Evolutionary conservation across 2,113 vertebrate species (phyloP).

Genomic region (Caretta caretta): DNA sequence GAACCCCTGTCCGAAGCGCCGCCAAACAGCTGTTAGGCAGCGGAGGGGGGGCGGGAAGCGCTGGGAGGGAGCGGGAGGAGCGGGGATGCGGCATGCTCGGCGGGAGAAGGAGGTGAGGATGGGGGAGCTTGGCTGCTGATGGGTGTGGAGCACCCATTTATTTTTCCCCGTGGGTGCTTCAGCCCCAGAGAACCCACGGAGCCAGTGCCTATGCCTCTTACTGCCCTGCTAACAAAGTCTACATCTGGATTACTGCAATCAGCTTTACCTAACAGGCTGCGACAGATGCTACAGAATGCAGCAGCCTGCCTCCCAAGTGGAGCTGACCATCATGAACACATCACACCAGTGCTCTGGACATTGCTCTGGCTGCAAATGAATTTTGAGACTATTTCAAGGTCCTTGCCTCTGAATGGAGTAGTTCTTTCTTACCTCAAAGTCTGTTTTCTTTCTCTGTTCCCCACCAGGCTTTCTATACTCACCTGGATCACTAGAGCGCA

Average conservation of each 20-base stretch:
- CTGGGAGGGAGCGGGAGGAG: too few species aligned
- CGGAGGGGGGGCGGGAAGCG: too few species aligned
- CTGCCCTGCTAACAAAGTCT: background rate
- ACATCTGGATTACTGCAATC: background rate
- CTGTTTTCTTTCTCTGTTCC: background rate
- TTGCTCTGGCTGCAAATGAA: background rate
- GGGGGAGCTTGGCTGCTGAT: too few species aligned
- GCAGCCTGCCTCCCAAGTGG: background rate
- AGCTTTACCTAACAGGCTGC: background rate
- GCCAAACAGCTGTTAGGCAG: too few species aligned
- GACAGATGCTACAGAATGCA: background rate
- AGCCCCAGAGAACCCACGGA: too few species aligned
- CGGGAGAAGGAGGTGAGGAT: too few species aligned
- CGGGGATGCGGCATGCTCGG: too few species aligned
- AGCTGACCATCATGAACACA: background rate
- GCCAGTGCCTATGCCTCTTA: background rate
- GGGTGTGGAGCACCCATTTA: too few species aligned
- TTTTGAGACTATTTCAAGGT: background rate
- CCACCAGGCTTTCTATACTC: background rate
- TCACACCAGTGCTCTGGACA: accelerated
- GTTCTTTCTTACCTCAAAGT: background rate
- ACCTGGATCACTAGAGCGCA: accelerated
- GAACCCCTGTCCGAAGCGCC: too few species aligned
- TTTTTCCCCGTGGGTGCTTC: too few species aligned
- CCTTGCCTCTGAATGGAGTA: background rate